These are phyloP conservation scores for Loxodonta africana DNA, from an alignment of 2,113 vertebrate genomes.

Conservation along the genomic window DNA sequence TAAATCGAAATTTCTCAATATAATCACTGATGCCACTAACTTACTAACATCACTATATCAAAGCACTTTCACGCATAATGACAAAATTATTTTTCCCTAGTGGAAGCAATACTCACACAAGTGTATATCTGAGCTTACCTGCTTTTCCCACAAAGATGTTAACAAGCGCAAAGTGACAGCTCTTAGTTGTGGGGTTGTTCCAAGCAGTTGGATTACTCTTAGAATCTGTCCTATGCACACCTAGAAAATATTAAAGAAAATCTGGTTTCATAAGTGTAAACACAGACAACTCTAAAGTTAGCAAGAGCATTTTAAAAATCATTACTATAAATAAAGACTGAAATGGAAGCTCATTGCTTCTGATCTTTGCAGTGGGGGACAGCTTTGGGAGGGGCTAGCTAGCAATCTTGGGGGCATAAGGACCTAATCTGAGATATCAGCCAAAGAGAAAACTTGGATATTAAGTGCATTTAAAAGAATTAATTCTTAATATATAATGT, in stretches of 20 bases:
- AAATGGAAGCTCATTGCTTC: neutral
- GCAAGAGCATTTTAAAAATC: neutral
- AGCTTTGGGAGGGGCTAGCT: neutral
- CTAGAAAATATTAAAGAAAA: slow-evolving; percentile 85
- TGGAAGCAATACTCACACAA: neutral
- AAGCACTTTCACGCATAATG: neutral
- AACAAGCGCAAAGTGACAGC: slow-evolving; percentile 93
- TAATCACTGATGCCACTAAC: neutral
- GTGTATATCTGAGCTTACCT: slow-evolving; percentile 88
- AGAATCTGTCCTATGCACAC: slow-evolving; percentile 95
- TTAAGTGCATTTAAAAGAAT: slow-evolving; percentile 20
- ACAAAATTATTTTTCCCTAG: neutral
- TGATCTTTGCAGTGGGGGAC: neutral
- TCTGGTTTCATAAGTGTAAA: neutral
- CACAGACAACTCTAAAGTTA: neutral
- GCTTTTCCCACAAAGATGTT: slow-evolving; percentile 96
- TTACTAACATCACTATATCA: slow-evolving; percentile 3
- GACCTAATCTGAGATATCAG: neutral
- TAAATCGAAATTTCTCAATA: slow-evolving; percentile 28
- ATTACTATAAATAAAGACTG: neutral
- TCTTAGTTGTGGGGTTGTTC: slow-evolving; percentile 91
- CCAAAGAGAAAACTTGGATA: slow-evolving; percentile 14
- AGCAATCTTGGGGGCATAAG: neutral
- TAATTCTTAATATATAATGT: neutral
- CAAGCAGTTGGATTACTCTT: slow-evolving; percentile 91